phyloP scores from a whole-genome alignment of 2,797 vertebrate genomes.

The Melanotaenia trifasciata region DNA sequence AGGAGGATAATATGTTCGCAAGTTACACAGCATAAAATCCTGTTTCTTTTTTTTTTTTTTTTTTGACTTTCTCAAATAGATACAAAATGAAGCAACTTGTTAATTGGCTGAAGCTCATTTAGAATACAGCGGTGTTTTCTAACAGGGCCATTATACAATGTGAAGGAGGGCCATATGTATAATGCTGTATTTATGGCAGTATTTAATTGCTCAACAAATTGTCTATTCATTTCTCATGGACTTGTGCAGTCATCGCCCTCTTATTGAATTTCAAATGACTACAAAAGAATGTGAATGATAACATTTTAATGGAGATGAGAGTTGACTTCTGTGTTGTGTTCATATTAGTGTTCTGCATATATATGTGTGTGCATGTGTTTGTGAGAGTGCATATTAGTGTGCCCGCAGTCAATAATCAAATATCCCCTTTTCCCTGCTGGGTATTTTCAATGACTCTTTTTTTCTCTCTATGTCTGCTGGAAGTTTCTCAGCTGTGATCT shows the following conservation, averaged over 20 bases:
- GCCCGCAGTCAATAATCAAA: constrained; percentile 55
- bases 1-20: constrained; percentile 19
- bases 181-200: constrained; percentile 60
- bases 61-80: constrained; percentile 25
- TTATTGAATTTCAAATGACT: constrained; percentile 78
- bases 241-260: constrained; percentile 64
- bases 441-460: constrained; percentile 34
- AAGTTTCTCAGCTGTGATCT: constrained; percentile 51
- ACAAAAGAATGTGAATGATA: constrained; percentile 58
- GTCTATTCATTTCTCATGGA: constrained; percentile 71
- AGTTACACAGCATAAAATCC: constrained; percentile 14
- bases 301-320: constrained; percentile 47
- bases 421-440: constrained; percentile 31
- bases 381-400: constrained; percentile 21
- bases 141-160: constrained; percentile 39
- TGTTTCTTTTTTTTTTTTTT: constrained; percentile 12
- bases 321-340: constrained; percentile 26
- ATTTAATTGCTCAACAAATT: constrained; percentile 74
- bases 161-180: constrained; percentile 48
- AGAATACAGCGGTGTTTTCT: constrained; percentile 29
- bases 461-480: constrained; percentile 30
- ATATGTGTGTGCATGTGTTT: constrained; percentile 2
- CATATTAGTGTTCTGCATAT: constrained; percentile 2
- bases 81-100: constrained; percentile 30
- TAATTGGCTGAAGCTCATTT: constrained; percentile 49